A percentile compares a stretch with the other conserved stretches of the same genome.
Evolutionary conservation across 2,113 vertebrate genomes (phyloP).

Genomic region (Sterrhoptilus dennistouni): DNA sequence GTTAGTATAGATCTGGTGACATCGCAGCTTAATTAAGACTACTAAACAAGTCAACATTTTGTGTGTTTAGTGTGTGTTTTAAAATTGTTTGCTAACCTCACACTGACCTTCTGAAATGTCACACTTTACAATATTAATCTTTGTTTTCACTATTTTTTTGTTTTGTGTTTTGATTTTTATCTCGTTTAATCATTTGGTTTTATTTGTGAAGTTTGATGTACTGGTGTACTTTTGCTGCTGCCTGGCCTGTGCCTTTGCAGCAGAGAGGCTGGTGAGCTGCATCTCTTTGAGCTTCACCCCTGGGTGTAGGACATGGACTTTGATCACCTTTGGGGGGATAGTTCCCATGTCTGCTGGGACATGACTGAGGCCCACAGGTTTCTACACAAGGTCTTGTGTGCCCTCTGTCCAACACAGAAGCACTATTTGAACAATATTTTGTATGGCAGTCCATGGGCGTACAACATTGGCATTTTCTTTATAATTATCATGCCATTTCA

Average conservation of each 20-base stretch:
- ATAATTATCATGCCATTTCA: neutral
- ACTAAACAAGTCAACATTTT: constrained; percentile 67
- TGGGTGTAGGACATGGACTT: neutral
- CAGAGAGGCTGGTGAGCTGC: neutral
- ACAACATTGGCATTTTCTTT: neutral
- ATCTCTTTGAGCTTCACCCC: neutral
- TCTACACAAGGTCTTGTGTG: neutral
- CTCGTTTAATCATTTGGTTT: neutral
- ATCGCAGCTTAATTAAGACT: constrained; percentile 66
- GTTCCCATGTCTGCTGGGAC: neutral
- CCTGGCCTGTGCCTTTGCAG: neutral
- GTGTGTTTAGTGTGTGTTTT: constrained; percentile 44
- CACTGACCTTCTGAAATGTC: constrained; percentile 19
- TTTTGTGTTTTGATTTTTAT: neutral
- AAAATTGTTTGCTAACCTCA: constrained; percentile 60
- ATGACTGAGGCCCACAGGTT: neutral
- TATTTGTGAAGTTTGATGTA: neutral
- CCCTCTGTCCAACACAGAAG: neutral
- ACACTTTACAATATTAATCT: neutral
- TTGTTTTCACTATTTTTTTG: neutral
- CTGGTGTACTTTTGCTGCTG: neutral
- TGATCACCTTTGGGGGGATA: rapidly evolving
- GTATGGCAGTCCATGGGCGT: neutral
- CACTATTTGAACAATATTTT: neutral
- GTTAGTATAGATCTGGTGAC: constrained; percentile 55